phyloP scores from a whole-genome alignment of 1,140 invertebrate genomes.

The Dinoponera quadriceps region DNA sequence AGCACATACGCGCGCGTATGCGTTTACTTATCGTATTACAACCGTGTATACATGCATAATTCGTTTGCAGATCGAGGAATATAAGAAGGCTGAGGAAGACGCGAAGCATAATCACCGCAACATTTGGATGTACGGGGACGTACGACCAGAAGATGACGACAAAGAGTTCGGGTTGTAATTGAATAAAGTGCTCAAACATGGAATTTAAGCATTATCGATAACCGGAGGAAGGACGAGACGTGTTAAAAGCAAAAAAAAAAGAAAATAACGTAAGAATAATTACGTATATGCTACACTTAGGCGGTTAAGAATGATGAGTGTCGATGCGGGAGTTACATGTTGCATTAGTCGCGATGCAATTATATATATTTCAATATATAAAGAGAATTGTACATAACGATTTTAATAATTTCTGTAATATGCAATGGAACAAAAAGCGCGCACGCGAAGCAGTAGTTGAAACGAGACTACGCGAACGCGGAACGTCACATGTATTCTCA shows the following conservation, averaged over 20 bases:
- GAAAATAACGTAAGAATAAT: conserved; percentile 71
- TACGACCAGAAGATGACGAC: conserved; percentile 94
- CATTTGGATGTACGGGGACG: conserved; percentile 98
- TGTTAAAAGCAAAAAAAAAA: conserved; percentile 66
- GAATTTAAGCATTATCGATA: conserved; percentile 29
- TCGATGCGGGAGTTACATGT: conserved; percentile 66
- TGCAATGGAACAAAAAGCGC: conserved; percentile 43
- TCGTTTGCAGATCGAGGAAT: conserved; percentile 89
- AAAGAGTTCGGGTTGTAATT: conserved; percentile 90
- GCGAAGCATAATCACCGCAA: conserved; percentile 94
- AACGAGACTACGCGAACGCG: conserved; percentile 12
- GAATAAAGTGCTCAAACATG: conserved; percentile 68
- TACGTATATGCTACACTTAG: conserved; percentile 63
- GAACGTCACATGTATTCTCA: conserved; percentile 55
- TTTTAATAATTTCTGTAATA: conserved; percentile 72
- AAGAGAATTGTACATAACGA: conserved; percentile 73
- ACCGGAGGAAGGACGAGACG: conserved; percentile 61
- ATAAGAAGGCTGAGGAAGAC: conserved; percentile 93
- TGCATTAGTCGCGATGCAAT: conserved; percentile 66
- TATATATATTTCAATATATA: conserved; percentile 70
- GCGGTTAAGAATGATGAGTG: conserved; percentile 57
- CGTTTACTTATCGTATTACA: neutral
- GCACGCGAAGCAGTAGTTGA: neutral
- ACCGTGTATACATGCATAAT: neutral
- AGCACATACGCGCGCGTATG: no score